These are phyloP conservation scores for Cheilosia impressa DNA, from an alignment of 2,888 invertebrate species.

Conservation along the genomic window DNA sequence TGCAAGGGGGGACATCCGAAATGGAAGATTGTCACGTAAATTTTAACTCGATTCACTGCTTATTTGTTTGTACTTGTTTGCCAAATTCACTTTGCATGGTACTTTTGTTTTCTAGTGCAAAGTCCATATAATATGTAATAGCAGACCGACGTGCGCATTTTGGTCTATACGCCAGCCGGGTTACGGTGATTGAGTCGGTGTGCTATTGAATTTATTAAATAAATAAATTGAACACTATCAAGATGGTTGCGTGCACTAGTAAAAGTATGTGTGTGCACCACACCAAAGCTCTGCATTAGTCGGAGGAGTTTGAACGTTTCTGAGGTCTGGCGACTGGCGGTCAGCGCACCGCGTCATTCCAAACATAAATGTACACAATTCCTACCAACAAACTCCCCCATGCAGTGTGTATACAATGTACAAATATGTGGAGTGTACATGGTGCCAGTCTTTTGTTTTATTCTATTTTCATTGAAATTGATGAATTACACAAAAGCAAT, in stretches of 20 bases:
- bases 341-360: conserved; percentile 2
- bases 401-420: not conserved
- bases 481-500: conserved; percentile 47
- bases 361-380: conserved; percentile 14
- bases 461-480: conserved; percentile 42
- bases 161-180: not conserved
- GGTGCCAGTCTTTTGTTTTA: conserved; percentile 12
- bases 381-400: not conserved
- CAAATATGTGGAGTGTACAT: not conserved
- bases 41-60: conserved; percentile 52
- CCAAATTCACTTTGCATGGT: conserved; percentile 17
- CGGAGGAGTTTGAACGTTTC: conserved; percentile 6
- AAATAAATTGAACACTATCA: conserved; percentile 10
- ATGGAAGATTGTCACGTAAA: conserved; percentile 47
- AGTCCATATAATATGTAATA: not conserved
- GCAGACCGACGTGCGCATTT: conserved; percentile 8
- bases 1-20: not conserved
- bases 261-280: conserved; percentile 1
- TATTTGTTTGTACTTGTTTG: conserved; percentile 54
- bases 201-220: conserved; percentile 28
- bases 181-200: not conserved
- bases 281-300: conserved; percentile 21
- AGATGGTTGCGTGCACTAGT: not conserved
- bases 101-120: conserved; percentile 5
- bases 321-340: not conserved